Base-by-base conservation (phyloP, 2,888 invertebrate genomes). In the Patella caerulea region DNA sequence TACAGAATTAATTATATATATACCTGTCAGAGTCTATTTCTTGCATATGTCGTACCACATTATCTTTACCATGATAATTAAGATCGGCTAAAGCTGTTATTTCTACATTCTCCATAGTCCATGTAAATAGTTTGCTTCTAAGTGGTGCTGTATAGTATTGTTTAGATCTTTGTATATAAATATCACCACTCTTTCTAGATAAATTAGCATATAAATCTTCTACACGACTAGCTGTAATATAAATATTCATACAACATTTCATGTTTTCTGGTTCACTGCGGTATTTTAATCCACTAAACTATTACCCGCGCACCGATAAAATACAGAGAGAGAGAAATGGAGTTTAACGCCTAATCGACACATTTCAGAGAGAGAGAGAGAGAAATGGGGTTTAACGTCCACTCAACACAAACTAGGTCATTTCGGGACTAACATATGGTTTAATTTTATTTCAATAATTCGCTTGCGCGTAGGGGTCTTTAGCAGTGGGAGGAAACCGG, bases 161-260 rank as follows among this genome's bases (percentile, higher is more conserved):
- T 91, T 94, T 94, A 70, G 96, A 96, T 52, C 97, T 93, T 91
- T 98, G 97, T 78, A 99, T 96, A 92, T 99, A 99, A 88, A 99
- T 98, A 91, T 98, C 97, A 0, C 97, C 96, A 92, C 97, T 97
- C 90, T 96, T 97, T 89, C 96, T 96, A 12, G 95, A 95, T 84
- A 99, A 92, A 84, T 96, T 96, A 0, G 95, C 94, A 91, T 97
- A 96, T 15, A 99, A 93, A 88, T 97, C 96, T 86, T 98, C 98
- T 14, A 93, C 65, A 24, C 65, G 19, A 65, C 65, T 65, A 14
- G 65, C 65, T 65, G 24, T 14, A 65, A 65, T 19, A 65, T 12
- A 65, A 15, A 65, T 56, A 56, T n/a, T 56, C 3, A n/a, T 56
- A 56, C 56, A 3, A 56, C 34, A 45, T 45, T 34, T 34, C 34